Evolutionary conservation across 2,113 vertebrate genomes (phyloP).

Genomic region (Prionailurus bengalensis): DNA sequence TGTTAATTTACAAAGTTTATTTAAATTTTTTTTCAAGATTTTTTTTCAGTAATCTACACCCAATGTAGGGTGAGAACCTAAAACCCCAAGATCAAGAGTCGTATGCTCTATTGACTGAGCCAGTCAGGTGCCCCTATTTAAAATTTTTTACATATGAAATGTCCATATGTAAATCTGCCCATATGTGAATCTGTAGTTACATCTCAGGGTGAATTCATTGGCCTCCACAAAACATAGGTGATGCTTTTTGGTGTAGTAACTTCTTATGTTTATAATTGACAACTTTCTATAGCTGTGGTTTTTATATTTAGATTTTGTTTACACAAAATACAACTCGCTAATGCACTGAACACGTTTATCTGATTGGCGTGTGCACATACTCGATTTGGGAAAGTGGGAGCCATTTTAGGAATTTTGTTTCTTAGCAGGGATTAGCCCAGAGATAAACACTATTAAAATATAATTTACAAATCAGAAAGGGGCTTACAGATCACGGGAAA

Average conservation of each 20-base stretch:
- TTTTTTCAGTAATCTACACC: neutral
- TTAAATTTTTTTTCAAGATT: neutral
- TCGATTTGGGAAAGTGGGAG: neutral
- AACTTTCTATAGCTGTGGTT: neutral
- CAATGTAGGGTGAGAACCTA: too few relatives aligned
- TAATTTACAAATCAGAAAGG: neutral
- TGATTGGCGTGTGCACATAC: neutral
- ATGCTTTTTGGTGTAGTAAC: neutral
- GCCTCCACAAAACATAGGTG: neutral
- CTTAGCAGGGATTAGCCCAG: neutral
- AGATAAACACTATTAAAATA: constrained; percentile 53
- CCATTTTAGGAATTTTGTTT: constrained; percentile 20
- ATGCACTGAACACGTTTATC: constrained; percentile 3
- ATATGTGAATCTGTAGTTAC: neutral
- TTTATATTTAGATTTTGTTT: constrained; percentile 10
- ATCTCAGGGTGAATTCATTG: neutral
- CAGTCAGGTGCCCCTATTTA: too few relatives aligned
- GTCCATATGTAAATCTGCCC: neutral
- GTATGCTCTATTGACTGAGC: too few relatives aligned
- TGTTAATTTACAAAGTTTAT: constrained; percentile 16
- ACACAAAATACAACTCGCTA: neutral
- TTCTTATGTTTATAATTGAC: neutral
- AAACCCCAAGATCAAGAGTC: too few relatives aligned
- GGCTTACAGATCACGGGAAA: neutral
- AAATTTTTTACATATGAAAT: neutral